These are phyloP conservation scores for Bostrychus sinensis DNA, from an alignment of 2,113 vertebrate genomes.

Conservation along the genomic window DNA sequence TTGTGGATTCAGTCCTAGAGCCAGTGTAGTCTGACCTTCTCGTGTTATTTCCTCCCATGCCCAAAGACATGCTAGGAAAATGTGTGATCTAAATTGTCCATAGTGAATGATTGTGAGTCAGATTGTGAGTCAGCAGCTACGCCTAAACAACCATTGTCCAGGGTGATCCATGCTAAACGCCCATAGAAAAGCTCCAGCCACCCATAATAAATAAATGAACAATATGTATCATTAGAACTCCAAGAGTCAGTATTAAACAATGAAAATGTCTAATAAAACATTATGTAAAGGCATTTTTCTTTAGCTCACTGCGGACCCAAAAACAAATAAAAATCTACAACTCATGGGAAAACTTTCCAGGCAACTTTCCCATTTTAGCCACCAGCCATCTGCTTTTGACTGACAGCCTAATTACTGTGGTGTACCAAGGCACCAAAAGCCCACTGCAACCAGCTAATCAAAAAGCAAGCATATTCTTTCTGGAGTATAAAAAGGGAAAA, in stretches of 20 bases:
- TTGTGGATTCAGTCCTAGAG: too few species aligned
- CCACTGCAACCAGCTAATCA: slow-evolving; percentile 74
- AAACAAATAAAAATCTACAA: slow-evolving; percentile 44
- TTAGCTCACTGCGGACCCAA: slow-evolving; percentile 17
- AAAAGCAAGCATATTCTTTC: slow-evolving; percentile 56
- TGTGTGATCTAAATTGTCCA: too few species aligned
- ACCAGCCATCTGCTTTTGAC: slow-evolving; percentile 73
- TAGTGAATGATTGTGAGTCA: too few species aligned
- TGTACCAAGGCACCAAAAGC: slow-evolving; percentile 63
- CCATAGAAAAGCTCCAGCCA: too few species aligned
- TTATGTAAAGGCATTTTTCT: slow-evolving; percentile 7
- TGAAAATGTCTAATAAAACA: background rate
- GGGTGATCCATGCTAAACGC: too few species aligned
- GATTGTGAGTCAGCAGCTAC: too few species aligned
- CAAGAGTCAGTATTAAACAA: background rate
- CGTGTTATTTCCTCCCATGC: too few species aligned
- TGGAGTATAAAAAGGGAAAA: slow-evolving; percentile 43
- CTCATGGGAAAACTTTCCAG: slow-evolving; percentile 50
- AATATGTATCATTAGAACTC: background rate
- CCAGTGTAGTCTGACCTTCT: too few species aligned
- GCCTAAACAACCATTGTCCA: too few species aligned
- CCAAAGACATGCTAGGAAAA: too few species aligned
- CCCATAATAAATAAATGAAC: too few species aligned
- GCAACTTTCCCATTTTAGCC: slow-evolving; percentile 45
- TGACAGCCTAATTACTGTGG: slow-evolving; percentile 78